These are phyloP conservation scores for Pilophorus perplexus DNA, from an alignment of 2,888 invertebrate genomes.

Conservation along the genomic window DNA sequence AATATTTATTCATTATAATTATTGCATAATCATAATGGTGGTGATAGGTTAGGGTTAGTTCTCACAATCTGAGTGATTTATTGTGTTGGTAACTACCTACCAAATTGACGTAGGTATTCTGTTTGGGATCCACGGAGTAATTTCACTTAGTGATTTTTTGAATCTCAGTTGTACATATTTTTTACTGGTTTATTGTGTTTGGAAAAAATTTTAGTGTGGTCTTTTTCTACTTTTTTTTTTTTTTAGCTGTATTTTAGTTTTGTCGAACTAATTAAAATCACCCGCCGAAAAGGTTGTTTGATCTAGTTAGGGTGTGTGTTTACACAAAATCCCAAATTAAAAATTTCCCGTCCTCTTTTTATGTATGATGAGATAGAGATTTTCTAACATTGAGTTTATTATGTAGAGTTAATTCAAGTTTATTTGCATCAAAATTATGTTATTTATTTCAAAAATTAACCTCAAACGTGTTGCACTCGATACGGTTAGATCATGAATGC, in stretches of 20 bases:
- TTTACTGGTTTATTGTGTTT: not conserved
- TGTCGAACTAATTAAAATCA: not conserved
- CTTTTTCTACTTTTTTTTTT: not conserved
- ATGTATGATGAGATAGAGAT: not conserved
- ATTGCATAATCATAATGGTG: too few species aligned
- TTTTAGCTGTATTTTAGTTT: not conserved
- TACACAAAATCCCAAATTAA: not conserved
- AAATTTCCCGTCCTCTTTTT: not conserved
- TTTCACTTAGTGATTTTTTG: too few species aligned
- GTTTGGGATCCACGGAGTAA: not conserved
- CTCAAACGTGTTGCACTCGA: not conserved
- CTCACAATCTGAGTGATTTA: too few species aligned
- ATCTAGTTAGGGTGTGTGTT: not conserved
- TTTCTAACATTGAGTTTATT: too few species aligned
- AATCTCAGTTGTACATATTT: conserved; percentile 9
- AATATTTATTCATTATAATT: too few species aligned
- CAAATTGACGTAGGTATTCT: too few species aligned
- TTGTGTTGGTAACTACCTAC: too few species aligned
- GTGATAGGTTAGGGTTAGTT: too few species aligned
- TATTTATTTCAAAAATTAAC: not conserved
- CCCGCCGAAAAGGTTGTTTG: not conserved
- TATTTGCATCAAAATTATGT: not conserved
- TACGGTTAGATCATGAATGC: too few species aligned
- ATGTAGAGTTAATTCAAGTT: too few species aligned
- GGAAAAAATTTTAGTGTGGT: not conserved